phyloP scores from a whole-genome alignment of 2,797 vertebrate species.

The Brotula barbata region DNA sequence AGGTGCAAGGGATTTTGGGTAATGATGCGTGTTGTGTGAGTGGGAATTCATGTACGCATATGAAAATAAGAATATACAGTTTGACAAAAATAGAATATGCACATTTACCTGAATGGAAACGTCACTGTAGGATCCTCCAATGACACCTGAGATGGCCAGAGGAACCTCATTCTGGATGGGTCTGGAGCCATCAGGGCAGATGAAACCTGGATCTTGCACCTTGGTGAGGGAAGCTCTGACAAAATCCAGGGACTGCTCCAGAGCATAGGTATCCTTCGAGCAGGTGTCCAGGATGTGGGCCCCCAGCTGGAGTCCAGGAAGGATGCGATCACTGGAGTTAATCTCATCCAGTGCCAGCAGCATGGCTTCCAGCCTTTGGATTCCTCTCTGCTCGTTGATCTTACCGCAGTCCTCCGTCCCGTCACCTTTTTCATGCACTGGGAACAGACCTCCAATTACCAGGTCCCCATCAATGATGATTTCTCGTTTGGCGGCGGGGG shows the following conservation, averaged over 20 bases:
- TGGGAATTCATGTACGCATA: background rate
- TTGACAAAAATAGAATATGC: background rate
- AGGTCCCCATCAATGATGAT: slow-evolving; percentile 92
- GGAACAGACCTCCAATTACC: slow-evolving; percentile 95
- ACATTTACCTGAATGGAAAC: slow-evolving; percentile 94
- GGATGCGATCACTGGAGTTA: slow-evolving; percentile 87
- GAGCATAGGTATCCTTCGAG: slow-evolving; percentile 97
- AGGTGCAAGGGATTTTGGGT: slow-evolving; percentile 7
- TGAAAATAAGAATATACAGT: no score
- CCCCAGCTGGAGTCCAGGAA: slow-evolving; percentile 90
- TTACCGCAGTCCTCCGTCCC: slow-evolving; percentile 90
- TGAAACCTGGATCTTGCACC: slow-evolving; percentile 91
- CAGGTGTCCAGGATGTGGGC: slow-evolving; percentile 97
- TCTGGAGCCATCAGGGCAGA: slow-evolving; percentile 94
- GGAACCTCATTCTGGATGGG: slow-evolving; percentile 91
- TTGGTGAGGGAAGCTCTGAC: slow-evolving; percentile 94
- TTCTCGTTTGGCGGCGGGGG: slow-evolving; percentile 83
- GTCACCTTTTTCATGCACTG: slow-evolving; percentile 92
- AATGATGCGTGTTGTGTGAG: slow-evolving; percentile 13
- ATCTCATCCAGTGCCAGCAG: slow-evolving; percentile 94
- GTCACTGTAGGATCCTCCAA: slow-evolving; percentile 97
- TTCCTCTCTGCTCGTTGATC: slow-evolving; percentile 92
- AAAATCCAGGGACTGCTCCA: slow-evolving; percentile 96
- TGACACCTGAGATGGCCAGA: slow-evolving; percentile 93
- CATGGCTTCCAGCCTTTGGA: slow-evolving; percentile 98